phyloP scores from a whole-genome alignment of 2,888 invertebrate species.

The Timandra comae region DNA sequence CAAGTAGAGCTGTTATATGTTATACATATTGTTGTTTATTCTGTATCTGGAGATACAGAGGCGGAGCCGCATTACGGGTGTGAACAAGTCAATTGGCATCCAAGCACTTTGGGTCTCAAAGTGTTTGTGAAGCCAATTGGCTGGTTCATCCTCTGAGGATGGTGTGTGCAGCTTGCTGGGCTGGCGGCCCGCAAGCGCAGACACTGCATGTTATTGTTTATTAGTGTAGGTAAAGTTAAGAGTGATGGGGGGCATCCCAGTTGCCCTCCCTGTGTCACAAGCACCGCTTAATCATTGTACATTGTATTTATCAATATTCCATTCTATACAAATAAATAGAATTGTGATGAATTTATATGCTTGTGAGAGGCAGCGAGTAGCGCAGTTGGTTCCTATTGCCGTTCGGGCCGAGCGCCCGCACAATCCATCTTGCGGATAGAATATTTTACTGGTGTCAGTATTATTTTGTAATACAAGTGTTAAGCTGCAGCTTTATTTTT shows the following conservation, averaged over 20 bases:
- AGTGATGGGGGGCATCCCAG: constrained; percentile 22
- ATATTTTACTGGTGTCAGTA: constrained; percentile 74
- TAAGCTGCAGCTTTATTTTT: constrained; percentile 76
- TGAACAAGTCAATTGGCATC: constrained; percentile 28
- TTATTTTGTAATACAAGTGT: constrained; percentile 73
- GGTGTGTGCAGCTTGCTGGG: constrained; percentile 22
- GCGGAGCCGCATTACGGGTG: constrained; percentile 28
- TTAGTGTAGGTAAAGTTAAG: constrained; percentile 49
- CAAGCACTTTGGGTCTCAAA: constrained; percentile 40
- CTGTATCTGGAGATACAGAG: constrained; percentile 46
- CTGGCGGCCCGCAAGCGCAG: constrained; percentile 20
- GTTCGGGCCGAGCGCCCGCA: constrained; percentile 50
- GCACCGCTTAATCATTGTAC: constrained; percentile 59
- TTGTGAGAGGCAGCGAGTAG: constrained; percentile 56
- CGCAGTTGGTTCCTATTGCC: constrained; percentile 53
- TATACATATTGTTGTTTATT: constrained; percentile 56
- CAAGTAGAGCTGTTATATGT: constrained; percentile 62
- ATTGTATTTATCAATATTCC: constrained; percentile 66
- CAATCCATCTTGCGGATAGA: constrained; percentile 69
- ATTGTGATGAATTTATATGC: constrained; percentile 61
- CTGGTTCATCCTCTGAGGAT: constrained; percentile 24
- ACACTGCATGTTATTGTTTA: constrained; percentile 59
- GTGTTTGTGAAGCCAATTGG: constrained; percentile 28
- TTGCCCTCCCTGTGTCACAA: constrained; percentile 26
- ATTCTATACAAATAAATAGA: constrained; percentile 59